Percentiles rank a stretch among this genome's conserved stretches.
These are phyloP conservation scores for Oxyruncus cristatus DNA, from an alignment of 2,113 vertebrate species.

Conservation along the genomic window DNA sequence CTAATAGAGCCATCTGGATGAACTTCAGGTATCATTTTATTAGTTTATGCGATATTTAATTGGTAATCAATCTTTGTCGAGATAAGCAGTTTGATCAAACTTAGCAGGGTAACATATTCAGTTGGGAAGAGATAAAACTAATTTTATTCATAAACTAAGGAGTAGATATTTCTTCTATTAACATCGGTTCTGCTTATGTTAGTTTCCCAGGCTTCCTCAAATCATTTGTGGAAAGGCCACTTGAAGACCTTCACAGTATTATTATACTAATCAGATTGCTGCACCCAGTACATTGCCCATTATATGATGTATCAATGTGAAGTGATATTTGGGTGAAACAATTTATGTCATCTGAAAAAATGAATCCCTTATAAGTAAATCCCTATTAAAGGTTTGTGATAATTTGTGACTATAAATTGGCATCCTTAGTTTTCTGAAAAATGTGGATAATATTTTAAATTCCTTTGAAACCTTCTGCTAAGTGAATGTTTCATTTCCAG, in stretches of 20 bases:
- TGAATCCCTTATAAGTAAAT: background rate
- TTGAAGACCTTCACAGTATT: background rate
- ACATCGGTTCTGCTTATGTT: background rate
- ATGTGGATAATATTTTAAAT: background rate
- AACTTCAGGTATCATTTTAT: constrained; percentile 55
- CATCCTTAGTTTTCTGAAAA: background rate
- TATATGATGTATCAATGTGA: background rate
- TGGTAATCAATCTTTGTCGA: constrained; percentile 65
- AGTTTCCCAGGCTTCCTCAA: background rate
- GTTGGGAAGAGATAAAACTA: constrained; percentile 41
- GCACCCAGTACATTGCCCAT: background rate
- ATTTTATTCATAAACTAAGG: constrained; percentile 37
- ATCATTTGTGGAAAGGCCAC: background rate
- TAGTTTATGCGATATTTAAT: constrained; percentile 49
- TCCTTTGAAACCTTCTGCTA: background rate
- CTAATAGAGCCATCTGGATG: constrained; percentile 63
- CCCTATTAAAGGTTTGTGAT: background rate
- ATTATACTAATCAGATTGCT: background rate
- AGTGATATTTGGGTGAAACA: background rate
- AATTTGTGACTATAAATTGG: background rate
- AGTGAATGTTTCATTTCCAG: background rate
- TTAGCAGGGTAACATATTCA: constrained; percentile 41
- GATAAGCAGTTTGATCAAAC: constrained; percentile 61
- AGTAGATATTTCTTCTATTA: background rate
- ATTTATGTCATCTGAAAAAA: background rate